Base-by-base conservation (phyloP, 2,797 vertebrate genomes). In the Lutjanus campechanus region DNA sequence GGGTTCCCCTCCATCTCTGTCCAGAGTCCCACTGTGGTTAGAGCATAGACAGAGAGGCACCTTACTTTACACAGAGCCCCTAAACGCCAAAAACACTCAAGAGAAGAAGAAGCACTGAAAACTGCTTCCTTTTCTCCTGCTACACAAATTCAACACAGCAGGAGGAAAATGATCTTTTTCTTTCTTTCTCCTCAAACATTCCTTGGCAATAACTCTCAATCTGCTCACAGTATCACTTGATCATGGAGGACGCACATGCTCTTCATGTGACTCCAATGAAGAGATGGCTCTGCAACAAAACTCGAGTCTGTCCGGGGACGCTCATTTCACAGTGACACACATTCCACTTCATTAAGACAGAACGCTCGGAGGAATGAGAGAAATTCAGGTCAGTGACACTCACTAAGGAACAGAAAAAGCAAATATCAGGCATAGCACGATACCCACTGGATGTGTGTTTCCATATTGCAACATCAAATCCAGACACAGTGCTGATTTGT, bases 211-310 rank as follows among this genome's bases (percentile, higher is more conserved):
- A 72, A 49, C 73, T 74, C 80, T 76, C 76, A 73, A 83, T 89
- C 75, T 85, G 61, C 77, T 84, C 85, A 82, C 90, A 88, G 91
- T 85, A 89, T 93, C 92, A 93, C 91, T 94, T 93, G 92, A 94
- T 95, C 87, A 80, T 79, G 2, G 85, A 88, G 80, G 87, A 90
- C 73, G 80, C 93, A 92, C 94, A 93, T 94, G 95, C 87, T 94
- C 86, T 93, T 93, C 95, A 95, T 95, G 94, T 96, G 95, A 95
- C 92, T 94, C 93, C 90, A 94, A 92, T 94, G 85, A 88, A 78
- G 88, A 81, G 85, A 92, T 67, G 77, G 76, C 75, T 81, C 67
- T 74, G 62, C 61, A 85, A 79, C 83, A 90, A 85, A 73, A 86
- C 76, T 81, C 73, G 53, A 77, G 78, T 88, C 55, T 83, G 86